phyloP scores from a whole-genome alignment of 1,140 invertebrate genomes.

The Coenobita brevimanus region DNA sequence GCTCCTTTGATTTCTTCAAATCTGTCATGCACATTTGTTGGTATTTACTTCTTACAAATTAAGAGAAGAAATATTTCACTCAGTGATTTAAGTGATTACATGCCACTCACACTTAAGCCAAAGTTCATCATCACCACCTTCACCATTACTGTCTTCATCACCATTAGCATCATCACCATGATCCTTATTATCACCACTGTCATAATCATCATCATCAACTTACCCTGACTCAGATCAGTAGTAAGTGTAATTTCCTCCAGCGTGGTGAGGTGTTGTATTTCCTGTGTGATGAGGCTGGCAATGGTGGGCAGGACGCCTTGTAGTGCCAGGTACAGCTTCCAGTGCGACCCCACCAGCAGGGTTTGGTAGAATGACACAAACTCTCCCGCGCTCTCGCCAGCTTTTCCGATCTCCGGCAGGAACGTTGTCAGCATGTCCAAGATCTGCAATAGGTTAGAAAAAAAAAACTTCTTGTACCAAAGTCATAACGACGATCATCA shows the following conservation, averaged over 20 bases:
- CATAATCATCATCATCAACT: too few relatives aligned
- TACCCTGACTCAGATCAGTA: constrained; percentile 93
- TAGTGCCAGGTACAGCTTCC: constrained; percentile 75
- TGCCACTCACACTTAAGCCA: neutral
- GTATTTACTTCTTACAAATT: neutral
- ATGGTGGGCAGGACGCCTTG: constrained; percentile 87
- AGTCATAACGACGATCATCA: too few relatives aligned
- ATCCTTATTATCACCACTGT: too few relatives aligned
- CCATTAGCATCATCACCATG: too few relatives aligned
- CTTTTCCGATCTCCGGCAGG: constrained; percentile 86
- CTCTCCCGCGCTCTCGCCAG: constrained; percentile 94
- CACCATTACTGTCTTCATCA: too few relatives aligned
- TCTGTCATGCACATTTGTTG: too few relatives aligned
- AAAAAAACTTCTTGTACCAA: neutral
- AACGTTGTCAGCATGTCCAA: constrained; percentile 91
- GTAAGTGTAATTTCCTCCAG: constrained; percentile 93
- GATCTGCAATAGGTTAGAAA: constrained; percentile 76
- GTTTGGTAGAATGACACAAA: constrained; percentile 90
- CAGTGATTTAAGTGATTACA: neutral
- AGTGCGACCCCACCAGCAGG: constrained; percentile 77
- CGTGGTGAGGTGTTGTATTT: constrained; percentile 89
- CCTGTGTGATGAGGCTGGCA: constrained; percentile 88
- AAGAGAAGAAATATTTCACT: neutral
- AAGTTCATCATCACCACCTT: neutral
- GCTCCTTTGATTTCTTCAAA: too few relatives aligned